Evolutionary conservation across 2,113 vertebrate genomes (phyloP).

Genomic region (Canis aureus): DNA sequence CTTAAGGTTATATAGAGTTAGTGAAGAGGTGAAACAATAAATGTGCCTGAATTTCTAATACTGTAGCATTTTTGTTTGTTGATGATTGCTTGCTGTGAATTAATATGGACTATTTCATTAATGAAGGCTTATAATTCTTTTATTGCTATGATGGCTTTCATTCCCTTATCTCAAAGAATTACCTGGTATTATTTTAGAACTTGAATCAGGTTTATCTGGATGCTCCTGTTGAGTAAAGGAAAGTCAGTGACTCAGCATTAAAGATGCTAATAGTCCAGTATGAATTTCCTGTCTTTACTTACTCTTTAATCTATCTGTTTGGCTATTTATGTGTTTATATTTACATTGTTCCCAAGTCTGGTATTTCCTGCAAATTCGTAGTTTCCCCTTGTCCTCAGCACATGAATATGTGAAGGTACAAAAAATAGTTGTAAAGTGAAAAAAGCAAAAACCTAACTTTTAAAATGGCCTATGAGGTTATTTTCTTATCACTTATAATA

Average conservation of each 20-base stretch:
- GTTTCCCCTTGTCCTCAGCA: neutral
- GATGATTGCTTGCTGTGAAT: neutral
- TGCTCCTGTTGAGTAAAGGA: neutral
- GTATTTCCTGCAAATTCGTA: neutral
- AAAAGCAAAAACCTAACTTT: neutral
- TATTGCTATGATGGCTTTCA: neutral
- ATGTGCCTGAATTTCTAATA: neutral
- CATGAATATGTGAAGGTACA: neutral
- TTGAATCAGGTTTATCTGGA: neutral
- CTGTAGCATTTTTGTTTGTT: constrained; percentile 11
- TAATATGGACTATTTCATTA: constrained; percentile 9
- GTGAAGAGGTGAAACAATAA: neutral
- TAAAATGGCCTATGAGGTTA: neutral
- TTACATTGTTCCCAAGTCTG: neutral
- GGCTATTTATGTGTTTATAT: neutral
- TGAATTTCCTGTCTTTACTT: neutral
- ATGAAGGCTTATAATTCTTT: neutral
- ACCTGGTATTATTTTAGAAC: neutral
- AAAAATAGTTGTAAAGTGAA: neutral
- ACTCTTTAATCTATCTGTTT: neutral
- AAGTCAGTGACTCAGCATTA: neutral
- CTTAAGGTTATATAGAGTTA: neutral
- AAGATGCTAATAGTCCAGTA: neutral
- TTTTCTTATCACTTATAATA: neutral
- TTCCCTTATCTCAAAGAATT: neutral